Percentiles rank a stretch among this genome's conserved stretches.
Evolutionary conservation across 2,797 vertebrate genomes (phyloP).

Genomic region (Chanos chanos): DNA sequence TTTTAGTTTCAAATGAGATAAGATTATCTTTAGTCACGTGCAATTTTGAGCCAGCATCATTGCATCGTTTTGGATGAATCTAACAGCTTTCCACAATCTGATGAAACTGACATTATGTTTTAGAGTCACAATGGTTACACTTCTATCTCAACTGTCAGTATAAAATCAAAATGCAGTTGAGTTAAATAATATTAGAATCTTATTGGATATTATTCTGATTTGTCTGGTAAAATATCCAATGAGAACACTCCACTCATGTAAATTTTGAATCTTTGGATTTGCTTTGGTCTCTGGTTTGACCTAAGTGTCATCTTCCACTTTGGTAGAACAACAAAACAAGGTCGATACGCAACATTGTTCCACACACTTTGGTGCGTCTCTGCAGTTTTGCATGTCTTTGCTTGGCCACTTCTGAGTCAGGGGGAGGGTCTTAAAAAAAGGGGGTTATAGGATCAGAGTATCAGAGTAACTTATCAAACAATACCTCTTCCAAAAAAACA

Average conservation of each 20-base stretch:
- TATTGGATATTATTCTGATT: no score
- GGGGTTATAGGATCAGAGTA: constrained; percentile 31
- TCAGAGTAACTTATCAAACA: constrained; percentile 47
- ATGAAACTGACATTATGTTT: not conserved
- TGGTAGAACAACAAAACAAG: constrained; percentile 38
- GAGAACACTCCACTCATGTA: constrained; percentile 26
- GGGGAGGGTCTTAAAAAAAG: not conserved
- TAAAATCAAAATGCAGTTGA: constrained; percentile 27
- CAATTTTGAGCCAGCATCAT: no score
- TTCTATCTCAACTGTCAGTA: constrained; percentile 18
- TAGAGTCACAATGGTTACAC: constrained; percentile 11
- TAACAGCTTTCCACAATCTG: no score
- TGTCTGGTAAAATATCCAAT: constrained; percentile 24
- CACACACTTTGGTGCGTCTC: constrained; percentile 36
- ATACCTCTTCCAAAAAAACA: constrained; percentile 51
- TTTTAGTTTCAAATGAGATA: not conserved
- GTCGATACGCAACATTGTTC: constrained; percentile 41
- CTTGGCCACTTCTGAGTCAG: constrained; percentile 22
- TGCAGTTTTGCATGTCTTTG: constrained; percentile 37
- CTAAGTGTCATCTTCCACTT: constrained; percentile 46
- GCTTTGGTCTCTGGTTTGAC: constrained; percentile 35
- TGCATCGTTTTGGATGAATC: not conserved
- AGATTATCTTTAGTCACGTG: no score
- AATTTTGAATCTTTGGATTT: constrained; percentile 29
- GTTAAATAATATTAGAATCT: no score